Evolutionary conservation across 64 coral and sea anemone genomes (phyloP).

Genomic region (Stichodactyla helianthus): DNA sequence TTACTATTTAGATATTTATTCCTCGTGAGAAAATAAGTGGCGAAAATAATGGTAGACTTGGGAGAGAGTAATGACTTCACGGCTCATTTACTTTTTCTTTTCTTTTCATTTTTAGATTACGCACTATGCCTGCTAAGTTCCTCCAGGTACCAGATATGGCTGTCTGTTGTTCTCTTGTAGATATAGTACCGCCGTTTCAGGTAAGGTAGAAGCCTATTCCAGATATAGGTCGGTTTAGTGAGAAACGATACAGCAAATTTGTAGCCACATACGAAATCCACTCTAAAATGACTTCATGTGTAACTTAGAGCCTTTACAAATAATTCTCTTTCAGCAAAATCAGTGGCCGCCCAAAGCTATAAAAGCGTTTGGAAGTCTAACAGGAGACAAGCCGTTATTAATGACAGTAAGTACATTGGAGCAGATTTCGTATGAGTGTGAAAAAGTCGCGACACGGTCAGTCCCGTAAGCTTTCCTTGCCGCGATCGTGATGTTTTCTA

Average conservation of each 20-base stretch:
- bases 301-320: no score
- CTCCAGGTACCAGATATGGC: slow-evolving; percentile 73
- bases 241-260: no score
- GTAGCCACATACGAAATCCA: no score
- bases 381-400: slow-evolving; percentile 72
- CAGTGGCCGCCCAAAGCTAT: slow-evolving; percentile 80
- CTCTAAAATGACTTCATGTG: no score
- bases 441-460: no score
- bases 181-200: slow-evolving; percentile 91
- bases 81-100: not conserved
- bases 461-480: no score
- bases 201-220: slow-evolving; percentile 16
- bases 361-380: slow-evolving; percentile 98
- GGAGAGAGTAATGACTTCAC: not conserved
- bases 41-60: no score
- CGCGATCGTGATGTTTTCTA: no score
- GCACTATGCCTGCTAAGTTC: slow-evolving; percentile 70
- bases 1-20: no score
- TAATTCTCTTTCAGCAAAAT: slow-evolving; percentile 32
- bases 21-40: no score
- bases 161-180: slow-evolving; percentile 75
- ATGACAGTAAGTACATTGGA: slow-evolving; percentile 82
- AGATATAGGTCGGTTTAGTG: no score
- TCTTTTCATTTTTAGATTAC: slow-evolving; percentile 27
- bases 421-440: no score